A percentile compares a stretch with the other conserved stretches of the same genome.
Conservation (phyloP, 2,797 vertebrate genomes). For the Odontamblyopus lacepedii region DNA sequence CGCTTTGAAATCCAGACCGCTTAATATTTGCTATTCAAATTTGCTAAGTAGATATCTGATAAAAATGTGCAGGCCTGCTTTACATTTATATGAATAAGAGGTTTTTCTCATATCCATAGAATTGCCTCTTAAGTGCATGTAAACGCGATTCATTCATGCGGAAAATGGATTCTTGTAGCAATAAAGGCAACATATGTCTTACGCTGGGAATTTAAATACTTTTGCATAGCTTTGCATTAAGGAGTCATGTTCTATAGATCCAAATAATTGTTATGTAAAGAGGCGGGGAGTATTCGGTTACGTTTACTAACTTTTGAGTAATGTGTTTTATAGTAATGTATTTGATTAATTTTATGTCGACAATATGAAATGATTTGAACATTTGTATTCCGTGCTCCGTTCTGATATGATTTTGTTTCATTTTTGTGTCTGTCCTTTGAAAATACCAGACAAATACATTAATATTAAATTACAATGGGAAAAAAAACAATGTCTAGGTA, state of each 20-base stretch:
- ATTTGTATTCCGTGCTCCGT: no score
- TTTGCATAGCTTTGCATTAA: neutral
- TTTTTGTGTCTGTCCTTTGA: no score
- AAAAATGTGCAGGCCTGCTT: neutral
- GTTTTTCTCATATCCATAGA: neutral
- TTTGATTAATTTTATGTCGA: no score
- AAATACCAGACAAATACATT: no score
- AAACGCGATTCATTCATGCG: neutral
- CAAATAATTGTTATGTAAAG: neutral
- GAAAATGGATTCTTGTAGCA: conserved; percentile 12
- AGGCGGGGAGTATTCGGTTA: no score
- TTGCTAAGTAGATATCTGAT: conserved; percentile 6
- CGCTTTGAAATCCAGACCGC: neutral
- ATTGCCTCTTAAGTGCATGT: conserved; percentile 4
- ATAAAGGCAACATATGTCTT: conserved; percentile 1
- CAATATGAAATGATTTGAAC: no score
- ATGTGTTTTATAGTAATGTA: no score
- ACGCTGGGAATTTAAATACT: neutral
- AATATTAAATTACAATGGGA: no score
- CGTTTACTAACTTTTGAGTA: no score
- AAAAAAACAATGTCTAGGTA: no score
- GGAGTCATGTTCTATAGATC: neutral
- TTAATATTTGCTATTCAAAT: conserved; percentile 7
- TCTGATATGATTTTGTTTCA: no score
- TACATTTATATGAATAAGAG: conserved; percentile 9